Percentiles rank a stretch among this genome's conserved stretches.
Evolutionary conservation across 2,113 vertebrate genomes (phyloP).

Genomic region (Condylura cristata): DNA sequence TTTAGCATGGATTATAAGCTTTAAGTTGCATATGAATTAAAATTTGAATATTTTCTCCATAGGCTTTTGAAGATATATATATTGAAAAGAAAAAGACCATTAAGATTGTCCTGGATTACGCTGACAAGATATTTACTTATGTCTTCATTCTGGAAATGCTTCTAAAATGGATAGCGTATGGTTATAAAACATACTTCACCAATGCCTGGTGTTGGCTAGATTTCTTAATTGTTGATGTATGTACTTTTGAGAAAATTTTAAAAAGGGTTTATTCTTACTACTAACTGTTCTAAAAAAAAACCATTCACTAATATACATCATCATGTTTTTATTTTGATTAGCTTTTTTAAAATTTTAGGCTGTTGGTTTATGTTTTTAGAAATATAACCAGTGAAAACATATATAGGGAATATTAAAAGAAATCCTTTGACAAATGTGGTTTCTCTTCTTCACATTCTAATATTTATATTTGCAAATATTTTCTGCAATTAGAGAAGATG

Average conservation of each 20-base stretch:
- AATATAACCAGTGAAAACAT: neutral
- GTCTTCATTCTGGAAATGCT: constrained; percentile 99
- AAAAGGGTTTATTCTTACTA: neutral
- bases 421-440: neutral
- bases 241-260: constrained; percentile 80
- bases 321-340: constrained; percentile 23
- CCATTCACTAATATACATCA: neutral
- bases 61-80: constrained; percentile 98
- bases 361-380: neutral
- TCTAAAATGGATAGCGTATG: constrained; percentile 98
- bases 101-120: constrained; percentile 93
- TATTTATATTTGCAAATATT: neutral
- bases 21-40: neutral
- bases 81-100: constrained; percentile 91
- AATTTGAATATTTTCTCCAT: constrained; percentile 50
- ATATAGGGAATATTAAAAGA: neutral
- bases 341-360: neutral
- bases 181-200: constrained; percentile 97
- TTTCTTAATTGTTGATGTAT: constrained; percentile 98
- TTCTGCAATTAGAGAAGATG: neutral
- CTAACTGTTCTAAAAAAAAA: neutral
- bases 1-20: neutral
- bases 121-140: constrained; percentile 98
- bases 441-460: neutral
- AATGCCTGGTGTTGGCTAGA: constrained; percentile 99